Percentiles rank a stretch among this genome's conserved stretches.
These are phyloP conservation scores for Molossus alvarezi DNA, from an alignment of 2,797 vertebrate species.

Conservation along the genomic window DNA sequence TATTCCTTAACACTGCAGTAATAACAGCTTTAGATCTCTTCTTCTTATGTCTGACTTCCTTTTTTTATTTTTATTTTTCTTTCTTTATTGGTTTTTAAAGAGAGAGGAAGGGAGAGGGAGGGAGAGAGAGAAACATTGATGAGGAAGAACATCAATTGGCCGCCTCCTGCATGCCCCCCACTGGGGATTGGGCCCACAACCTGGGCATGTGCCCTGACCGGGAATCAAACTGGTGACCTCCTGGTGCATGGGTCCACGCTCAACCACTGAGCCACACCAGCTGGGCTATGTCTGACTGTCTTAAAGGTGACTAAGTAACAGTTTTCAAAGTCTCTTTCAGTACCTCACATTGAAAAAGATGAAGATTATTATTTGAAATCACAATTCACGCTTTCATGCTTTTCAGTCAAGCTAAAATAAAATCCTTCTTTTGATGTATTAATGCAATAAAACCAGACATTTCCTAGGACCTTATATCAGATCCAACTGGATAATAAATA, in stretches of 20 bases:
- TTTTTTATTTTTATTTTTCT: neutral
- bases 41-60: neutral
- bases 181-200: no score
- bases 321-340: slow-evolving; percentile 22
- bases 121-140: no score
- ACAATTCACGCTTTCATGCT: neutral
- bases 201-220: no score
- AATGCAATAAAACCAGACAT: neutral
- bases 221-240: no score
- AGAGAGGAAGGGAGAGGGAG: no score
- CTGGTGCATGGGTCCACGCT: no score
- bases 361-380: slow-evolving; percentile 13
- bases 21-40: neutral
- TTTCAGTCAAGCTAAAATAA: slow-evolving; percentile 53
- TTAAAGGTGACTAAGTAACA: neutral
- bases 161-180: no score
- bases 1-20: neutral
- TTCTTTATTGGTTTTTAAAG: no score
- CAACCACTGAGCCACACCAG: no score
- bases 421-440: slow-evolving; percentile 9
- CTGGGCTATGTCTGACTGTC: neutral
- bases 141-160: no score
- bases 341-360: neutral
- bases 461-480: neutral
- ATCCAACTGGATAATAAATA: slow-evolving; percentile 14